Base-by-base conservation (phyloP, 2,113 vertebrate genomes). In the Ailurus styani region DNA sequence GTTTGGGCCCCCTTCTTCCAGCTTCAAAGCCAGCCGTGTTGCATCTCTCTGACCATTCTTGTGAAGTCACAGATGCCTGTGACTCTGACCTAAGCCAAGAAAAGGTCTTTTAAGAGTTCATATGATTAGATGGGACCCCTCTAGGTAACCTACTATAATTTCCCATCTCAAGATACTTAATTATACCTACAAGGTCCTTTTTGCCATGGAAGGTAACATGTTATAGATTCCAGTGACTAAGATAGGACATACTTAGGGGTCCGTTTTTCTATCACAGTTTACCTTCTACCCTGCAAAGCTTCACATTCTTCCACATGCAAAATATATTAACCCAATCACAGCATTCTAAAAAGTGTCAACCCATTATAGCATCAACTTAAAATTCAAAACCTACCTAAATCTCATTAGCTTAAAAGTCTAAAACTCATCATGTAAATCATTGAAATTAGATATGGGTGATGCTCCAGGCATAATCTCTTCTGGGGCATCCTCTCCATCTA, bases 1-100 rank as follows among this genome's bases (percentile, higher is more conserved):
- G 7, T 2, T 18, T 57, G 23, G 2, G 34, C 0, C 5, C 11
- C 42, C 8, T 55, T 42, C 21, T 3, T 57, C 9, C 12, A 31
- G 25, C 23, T 82, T 91, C 45, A 70, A 60, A 91, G 23, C 7
- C 50, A 87, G 57, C 40, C 62, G 37, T 21, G 29, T 17, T 72
- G 8, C 21, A 37, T 81, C 60, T 66, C 29, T 87, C 70, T 66
- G 11, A 29, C 4, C 15, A 37, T n/a, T 79, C 31, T 40, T 52
- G 40, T 23, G 7, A 73, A n/a, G 54, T 57, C 37, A 72, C 6
- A 37, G 21, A 2, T 87, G 17, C 7, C 34, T 79, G 73, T 81
- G 42, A 66, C 8, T 70, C 6, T 88, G n/a, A 66, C 15, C 21
- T 89, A 8, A 84, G 20, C 20, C 31, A 66, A 23, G 20, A 79